Conservation (phyloP, 2,113 vertebrate genomes). For the Rhinoptilus africanus region DNA sequence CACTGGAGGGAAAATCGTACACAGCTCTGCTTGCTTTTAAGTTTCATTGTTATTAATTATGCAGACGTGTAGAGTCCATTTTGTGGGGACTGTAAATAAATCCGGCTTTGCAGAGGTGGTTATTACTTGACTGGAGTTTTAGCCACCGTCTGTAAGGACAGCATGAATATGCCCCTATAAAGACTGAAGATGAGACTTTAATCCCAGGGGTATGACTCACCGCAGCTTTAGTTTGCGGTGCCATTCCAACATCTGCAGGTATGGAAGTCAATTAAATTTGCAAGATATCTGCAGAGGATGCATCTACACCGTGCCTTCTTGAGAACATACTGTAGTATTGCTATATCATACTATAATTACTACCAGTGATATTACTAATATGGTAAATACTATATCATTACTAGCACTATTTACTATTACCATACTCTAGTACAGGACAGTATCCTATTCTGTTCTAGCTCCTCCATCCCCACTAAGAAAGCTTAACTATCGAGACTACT, state of each 20-base stretch:
- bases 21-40: not conserved
- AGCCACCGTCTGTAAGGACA: not conserved
- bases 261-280: not conserved
- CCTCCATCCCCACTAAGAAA: not conserved
- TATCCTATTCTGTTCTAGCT: not conserved
- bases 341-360: not conserved
- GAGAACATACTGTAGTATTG: not conserved
- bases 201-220: not conserved
- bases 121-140: not conserved
- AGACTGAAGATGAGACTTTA: not conserved
- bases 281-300: not conserved
- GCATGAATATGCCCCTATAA: not conserved
- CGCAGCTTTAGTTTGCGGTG: not conserved
- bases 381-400: not conserved
- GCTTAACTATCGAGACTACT: accelerated
- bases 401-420: not conserved
- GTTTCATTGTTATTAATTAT: not conserved
- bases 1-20: not conserved
- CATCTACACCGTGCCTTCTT: not conserved
- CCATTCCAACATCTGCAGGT: not conserved
- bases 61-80: not conserved
- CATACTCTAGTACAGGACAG: not conserved
- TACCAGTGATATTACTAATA: not conserved
- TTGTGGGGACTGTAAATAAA: not conserved
- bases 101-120: not conserved